Base-by-base conservation (phyloP, 2,888 invertebrate species). In the Hirtodrosophila duncani region DNA sequence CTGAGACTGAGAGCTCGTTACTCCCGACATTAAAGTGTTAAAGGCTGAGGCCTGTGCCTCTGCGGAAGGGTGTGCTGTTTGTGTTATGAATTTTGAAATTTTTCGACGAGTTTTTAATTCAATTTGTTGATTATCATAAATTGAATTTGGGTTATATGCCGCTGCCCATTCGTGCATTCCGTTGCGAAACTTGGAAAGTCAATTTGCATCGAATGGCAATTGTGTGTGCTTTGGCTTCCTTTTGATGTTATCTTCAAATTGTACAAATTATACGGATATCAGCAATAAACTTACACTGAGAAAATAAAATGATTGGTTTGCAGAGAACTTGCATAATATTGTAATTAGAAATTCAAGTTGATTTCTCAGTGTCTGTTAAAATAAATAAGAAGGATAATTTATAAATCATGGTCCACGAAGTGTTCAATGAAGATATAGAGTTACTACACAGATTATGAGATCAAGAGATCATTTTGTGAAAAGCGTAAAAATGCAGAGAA, bases 91-190 rank as follows among this genome's bases (percentile, higher is more conserved):
- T 81, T 67, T 74, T 67, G 48, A 61, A 66, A 67, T 74, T 60
- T 67, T 74, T 74, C 71, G 51, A 66, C 69, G 63, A 61, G 55
- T 18, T 42, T 65, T 65, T 80, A 78, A 81, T 81, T 83, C 75
- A 83, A 81, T 81, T 83, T 75, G 43, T 53, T 80, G 78, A 80
- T 81, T 81, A 81, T 72, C 68, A 53, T 66, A 80, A 74, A 72
- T 80, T 77, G 42, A 80, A 71, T 80, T 83, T 65, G 62, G 41
- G 61, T 21, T 23, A n/a, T n/a, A n/a, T 18, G 33, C 7, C 20
- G 8, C 11, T 9, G 29, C 48, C 31, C 44, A 48, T 44, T 66
- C 67, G 70, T 69, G 74, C 70, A 30, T 56, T 59, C 13, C 39
- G 42, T 43, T 52, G 2, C 37, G 17, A 24, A n/a, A 36, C 21